Base-by-base conservation (phyloP, 2,888 invertebrate genomes). In the Caenorhabditis japonica region DNA sequence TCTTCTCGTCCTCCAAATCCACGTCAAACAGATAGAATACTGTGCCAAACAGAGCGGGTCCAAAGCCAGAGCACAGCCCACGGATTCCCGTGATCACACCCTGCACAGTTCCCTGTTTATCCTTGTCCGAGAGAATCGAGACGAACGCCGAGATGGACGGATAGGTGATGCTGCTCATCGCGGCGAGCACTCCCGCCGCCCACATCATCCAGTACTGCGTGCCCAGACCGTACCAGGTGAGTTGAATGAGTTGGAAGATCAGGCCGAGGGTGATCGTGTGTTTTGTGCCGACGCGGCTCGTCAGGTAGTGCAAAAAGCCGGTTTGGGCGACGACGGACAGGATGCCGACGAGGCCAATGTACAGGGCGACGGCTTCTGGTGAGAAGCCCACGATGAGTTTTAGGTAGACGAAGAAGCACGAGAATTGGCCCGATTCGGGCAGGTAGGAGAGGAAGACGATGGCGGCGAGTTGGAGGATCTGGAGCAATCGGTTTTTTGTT, bases 11-110 rank as follows among this genome's bases (percentile, higher is more conserved):
- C 88, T 94, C 95, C 87, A 99, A 91, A 90, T 99, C 95, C 80
- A 99, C 97, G 89, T 97, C 94, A 90, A 97, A 99, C 87, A 97
- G 91, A 90, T 96, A 99, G 90, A 99, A 99, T 85, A 99, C 94
- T 81, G 97, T 92, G 17, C 99, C 99, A 88, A 95, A 99, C 91
- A 99, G 93, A 43, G 99, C 99, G 0, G 99, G 99, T 0, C 99
- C 99, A 53, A 99, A 91, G 0, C 86, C 86, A 88, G 97, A 96
- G 88, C 99, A 99, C 52, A 99, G 91, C 0, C 99, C 97, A 76
- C 97, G 91, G 91, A 99, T 97, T 13, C 99, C 99, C 0, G 99
- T 99, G 53, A 99, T 94, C 92, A 99, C 95, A 76, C 99, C 97
- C 90, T 96, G 95, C 70, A 94, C 94, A 34, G 94, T 92, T 66